These are phyloP conservation scores for Beroe ovata DNA, from an alignment of 37 sponge, comb jelly and placozoan genomes.

Conservation along the genomic window DNA sequence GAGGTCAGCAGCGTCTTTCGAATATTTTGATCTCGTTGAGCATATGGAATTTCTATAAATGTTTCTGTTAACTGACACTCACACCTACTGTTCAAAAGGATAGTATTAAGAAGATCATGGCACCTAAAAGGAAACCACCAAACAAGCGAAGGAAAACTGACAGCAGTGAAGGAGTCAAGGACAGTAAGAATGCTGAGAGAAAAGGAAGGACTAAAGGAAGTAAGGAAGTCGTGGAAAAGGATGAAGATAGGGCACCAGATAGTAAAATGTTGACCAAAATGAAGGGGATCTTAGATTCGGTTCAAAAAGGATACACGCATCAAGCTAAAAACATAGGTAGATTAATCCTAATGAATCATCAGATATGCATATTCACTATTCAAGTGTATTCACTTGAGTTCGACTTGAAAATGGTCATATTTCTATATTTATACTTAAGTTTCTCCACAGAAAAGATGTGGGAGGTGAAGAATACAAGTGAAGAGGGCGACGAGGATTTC, in stretches of 20 bases:
- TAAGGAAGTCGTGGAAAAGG: background rate
- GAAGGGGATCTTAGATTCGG: conserved; percentile 31
- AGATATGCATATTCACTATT: too few relatives aligned
- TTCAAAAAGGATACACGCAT: conserved; percentile 64
- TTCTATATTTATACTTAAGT: background rate
- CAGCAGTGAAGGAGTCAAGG: background rate
- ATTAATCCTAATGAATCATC: too few relatives aligned
- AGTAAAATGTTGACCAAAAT: conserved; percentile 32
- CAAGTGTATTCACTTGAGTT: background rate
- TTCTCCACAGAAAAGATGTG: conserved; percentile 33
- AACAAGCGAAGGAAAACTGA: conserved; percentile 37
- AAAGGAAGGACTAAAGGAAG: background rate
- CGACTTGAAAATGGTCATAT: background rate
- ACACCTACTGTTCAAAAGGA: too few relatives aligned
- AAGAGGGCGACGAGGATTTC: conserved; percentile 24
- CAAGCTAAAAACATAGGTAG: conserved; percentile 62
- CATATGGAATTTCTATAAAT: too few relatives aligned
- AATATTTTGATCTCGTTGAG: too few relatives aligned
- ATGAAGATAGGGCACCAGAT: background rate
- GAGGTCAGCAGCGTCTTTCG: too few relatives aligned
- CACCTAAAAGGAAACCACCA: conserved; percentile 36
- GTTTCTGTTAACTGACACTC: too few relatives aligned
- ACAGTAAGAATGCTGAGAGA: background rate
- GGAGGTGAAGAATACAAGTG: conserved; percentile 8
- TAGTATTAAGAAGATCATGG: conserved; percentile 13